Conservation (phyloP, 1,140 invertebrate species). For the Andricus grossulariae region DNA sequence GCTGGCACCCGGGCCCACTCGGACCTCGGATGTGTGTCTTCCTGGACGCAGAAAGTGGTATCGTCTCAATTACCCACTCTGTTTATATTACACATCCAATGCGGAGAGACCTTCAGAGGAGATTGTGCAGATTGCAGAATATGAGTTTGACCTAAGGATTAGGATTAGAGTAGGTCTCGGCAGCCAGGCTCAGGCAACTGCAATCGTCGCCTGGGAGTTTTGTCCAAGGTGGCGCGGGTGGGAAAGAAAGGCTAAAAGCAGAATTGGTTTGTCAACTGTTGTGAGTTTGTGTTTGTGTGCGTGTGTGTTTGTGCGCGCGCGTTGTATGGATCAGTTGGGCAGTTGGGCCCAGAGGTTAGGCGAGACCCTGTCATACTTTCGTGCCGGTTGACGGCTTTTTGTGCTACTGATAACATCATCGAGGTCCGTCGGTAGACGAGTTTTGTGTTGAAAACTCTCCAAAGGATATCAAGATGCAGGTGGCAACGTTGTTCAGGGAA, state of each 20-base stretch:
- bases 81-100: not conserved
- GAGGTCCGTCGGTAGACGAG: not conserved
- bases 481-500: slow-evolving; percentile 83
- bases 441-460: slow-evolving; percentile 32
- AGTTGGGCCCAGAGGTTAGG: not conserved
- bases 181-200: not conserved
- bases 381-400: not conserved
- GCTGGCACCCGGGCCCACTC: slow-evolving; percentile 16
- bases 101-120: not conserved
- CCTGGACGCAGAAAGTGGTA: not conserved
- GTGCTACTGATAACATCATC: slow-evolving; percentile 12
- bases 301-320: not conserved
- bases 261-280: not conserved
- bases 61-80: not conserved
- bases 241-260: not conserved
- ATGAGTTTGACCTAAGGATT: not conserved
- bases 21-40: slow-evolving; percentile 3
- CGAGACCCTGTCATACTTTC: not conserved
- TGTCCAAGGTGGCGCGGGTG: slow-evolving; percentile 7
- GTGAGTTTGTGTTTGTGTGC: not conserved
- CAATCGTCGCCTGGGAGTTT: slow-evolving; percentile 6
- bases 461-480: slow-evolving; percentile 77
- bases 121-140: not conserved
- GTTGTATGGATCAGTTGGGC: not conserved
- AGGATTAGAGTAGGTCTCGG: not conserved